A percentile compares a stretch with the other conserved stretches of the same genome.
These are phyloP conservation scores for Drosophila elegans DNA, from an alignment of 1,140 invertebrate species.

Conservation along the genomic window DNA sequence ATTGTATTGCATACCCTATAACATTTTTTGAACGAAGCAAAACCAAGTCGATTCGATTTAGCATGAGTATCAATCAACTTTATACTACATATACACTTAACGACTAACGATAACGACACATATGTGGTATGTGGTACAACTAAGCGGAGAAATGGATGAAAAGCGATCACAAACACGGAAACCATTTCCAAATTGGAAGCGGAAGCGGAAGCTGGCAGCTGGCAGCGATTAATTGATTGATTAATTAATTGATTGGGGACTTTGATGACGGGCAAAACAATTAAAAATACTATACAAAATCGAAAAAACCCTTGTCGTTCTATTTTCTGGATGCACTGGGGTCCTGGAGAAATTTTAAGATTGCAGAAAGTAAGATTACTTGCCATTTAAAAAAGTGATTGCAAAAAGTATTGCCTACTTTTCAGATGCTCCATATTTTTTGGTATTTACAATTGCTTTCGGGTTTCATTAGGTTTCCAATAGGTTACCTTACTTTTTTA, in stretches of 20 bases:
- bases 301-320: conserved; percentile 31
- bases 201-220: no score
- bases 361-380: no score
- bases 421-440: background rate
- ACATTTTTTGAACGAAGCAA: conserved; percentile 58
- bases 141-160: conserved; percentile 1
- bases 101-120: conserved; percentile 22
- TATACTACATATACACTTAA: conserved; percentile 38
- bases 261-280: conserved; percentile 62
- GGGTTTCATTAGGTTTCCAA: background rate
- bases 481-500: no score
- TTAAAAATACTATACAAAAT: conserved; percentile 74
- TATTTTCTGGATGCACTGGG: conserved; percentile 4
- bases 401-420: background rate
- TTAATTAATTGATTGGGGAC: conserved; percentile 41
- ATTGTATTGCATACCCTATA: conserved; percentile 54
- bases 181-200: conserved; percentile 3
- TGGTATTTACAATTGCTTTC: no score
- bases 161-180: conserved; percentile 5
- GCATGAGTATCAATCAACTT: conserved; percentile 60
- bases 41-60: conserved; percentile 50
- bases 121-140: conserved; percentile 15
- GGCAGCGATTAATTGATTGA: conserved; percentile 24
- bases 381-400: no score
- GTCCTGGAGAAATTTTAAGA: no score